Base-by-base conservation (phyloP, 2,888 invertebrate genomes). In the Leptura quadrifasciata region DNA sequence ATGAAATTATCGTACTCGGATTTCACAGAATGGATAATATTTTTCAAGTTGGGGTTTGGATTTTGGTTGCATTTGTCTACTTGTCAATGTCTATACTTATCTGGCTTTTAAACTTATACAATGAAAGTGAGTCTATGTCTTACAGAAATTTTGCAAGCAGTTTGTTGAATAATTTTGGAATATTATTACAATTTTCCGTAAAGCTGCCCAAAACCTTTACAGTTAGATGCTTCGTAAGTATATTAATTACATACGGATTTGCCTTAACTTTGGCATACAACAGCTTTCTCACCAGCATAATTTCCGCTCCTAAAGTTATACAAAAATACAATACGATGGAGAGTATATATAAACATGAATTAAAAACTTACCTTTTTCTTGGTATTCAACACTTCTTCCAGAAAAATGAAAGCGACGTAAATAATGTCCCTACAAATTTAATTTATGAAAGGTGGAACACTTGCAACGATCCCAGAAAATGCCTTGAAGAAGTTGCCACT, bases 231-330 rank as follows among this genome's bases (percentile, higher is more conserved):
- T 64, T 74, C 15, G 15, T 74, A 27, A 12, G 31, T 3, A 15
- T 76, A 2, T 71, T 35, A 6, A 15, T 76, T 17, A 10, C 72
- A 17, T 75, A 77, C 8, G 55, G 65, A 9, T 72, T 74, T 35
- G 21, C 61, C n/a, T 24, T 70, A 15, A 24, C 20, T 20, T 31
- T 52, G 31, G n/a, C 17, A 9, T 73, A 72, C 20, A 77, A 71
- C 39, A 79, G 72, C 27, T 72, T 67, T 24, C 70, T 74, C 0
- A 71, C 76, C 39, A 76, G 75, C 17, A 76, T 74, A n/a, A 61
- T 72, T 12, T 71, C 79, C 9, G 31, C 76, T 1, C 74, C 69
- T 0, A 72, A 47, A 18, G 74, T 57, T 65, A 35, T 52, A 21
- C 47, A 70, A 72, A 76, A 72, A 52, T 77, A 73, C 57, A 58